phyloP scores from a whole-genome alignment of 2,113 vertebrate species.

The Chaetorhynchus papuensis region DNA sequence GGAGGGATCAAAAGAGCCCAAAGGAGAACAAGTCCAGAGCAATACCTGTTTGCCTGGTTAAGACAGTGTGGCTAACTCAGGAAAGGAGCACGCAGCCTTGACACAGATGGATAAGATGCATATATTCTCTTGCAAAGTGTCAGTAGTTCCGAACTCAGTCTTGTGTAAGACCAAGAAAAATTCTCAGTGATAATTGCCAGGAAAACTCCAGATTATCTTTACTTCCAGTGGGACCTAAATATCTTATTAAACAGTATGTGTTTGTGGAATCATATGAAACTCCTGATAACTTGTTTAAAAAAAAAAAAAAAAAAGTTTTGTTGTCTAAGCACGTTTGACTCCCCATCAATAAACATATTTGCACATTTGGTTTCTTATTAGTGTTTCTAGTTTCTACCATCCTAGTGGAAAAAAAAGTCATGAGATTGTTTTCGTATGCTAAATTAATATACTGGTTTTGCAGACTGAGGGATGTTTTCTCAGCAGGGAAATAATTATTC shows the following conservation, averaged over 20 bases:
- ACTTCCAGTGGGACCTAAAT: neutral
- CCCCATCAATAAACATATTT: neutral
- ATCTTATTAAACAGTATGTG: neutral
- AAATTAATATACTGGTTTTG: neutral
- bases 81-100: neutral
- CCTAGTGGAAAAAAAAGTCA: neutral
- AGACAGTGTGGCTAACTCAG: neutral
- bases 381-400: neutral
- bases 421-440: neutral
- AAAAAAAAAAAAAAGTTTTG: neutral
- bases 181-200: neutral
- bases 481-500: slow-evolving; percentile 17
- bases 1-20: neutral
- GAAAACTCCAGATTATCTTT: neutral
- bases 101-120: neutral
- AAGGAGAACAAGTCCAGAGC: accelerated
- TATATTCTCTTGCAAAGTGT: neutral
- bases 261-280: neutral
- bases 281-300: neutral
- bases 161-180: neutral
- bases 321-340: neutral
- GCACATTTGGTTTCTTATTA: slow-evolving; percentile 22
- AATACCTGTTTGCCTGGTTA: neutral
- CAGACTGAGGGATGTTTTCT: neutral
- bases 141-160: neutral